Percentiles rank a stretch among this genome's conserved stretches.
phyloP scores from a whole-genome alignment of 2,888 invertebrate genomes.

The Epistrophe grossulariae region DNA sequence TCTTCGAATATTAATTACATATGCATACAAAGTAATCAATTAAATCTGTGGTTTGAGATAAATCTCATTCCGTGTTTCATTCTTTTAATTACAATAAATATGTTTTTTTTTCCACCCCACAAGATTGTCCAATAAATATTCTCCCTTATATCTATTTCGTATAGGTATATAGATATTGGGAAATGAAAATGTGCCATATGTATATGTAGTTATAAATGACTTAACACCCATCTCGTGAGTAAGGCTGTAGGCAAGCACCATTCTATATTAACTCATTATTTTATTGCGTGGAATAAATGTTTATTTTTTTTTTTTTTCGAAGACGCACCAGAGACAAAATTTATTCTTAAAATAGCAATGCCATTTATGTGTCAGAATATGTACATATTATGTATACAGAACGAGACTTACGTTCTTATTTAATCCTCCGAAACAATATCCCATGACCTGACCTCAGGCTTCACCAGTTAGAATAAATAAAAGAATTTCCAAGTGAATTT shows the following conservation, averaged over 20 bases:
- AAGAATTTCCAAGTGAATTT: neutral
- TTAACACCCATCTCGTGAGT: neutral
- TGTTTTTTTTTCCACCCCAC: neutral
- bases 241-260: neutral
- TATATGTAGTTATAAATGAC: neutral
- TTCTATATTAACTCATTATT: neutral
- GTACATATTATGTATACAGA: neutral
- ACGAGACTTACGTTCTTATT: neutral
- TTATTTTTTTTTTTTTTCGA: no score
- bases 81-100: constrained; percentile 1
- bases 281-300: neutral
- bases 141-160: neutral
- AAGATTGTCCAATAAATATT: neutral
- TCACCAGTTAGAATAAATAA: neutral
- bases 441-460: neutral
- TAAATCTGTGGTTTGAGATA: neutral
- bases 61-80: neutral
- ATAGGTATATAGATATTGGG: neutral
- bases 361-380: neutral
- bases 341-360: neutral
- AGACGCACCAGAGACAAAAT: neutral
- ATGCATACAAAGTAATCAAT: neutral
- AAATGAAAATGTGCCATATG: neutral
- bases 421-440: neutral
- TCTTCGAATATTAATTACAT: neutral